phyloP scores from a whole-genome alignment of 2,888 invertebrate species.

The Lasioglossum malachurum region DNA sequence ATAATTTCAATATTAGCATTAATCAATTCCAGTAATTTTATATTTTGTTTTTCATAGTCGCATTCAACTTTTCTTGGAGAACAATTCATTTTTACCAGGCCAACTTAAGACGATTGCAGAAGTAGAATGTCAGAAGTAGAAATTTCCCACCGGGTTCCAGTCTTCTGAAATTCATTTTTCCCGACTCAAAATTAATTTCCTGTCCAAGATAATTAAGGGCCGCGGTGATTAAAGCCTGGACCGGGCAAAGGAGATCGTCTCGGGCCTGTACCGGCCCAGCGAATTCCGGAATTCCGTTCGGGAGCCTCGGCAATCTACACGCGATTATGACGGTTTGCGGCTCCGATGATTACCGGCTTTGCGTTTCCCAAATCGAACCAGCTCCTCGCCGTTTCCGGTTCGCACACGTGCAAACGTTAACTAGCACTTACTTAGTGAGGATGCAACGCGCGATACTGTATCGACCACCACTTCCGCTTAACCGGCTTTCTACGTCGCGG shows the following conservation, averaged over 20 bases:
- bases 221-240: background rate
- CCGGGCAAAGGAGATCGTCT: background rate
- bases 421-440: conserved; percentile 62
- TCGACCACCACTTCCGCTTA: conserved; percentile 56
- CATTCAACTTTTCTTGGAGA: no score
- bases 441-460: background rate
- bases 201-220: background rate
- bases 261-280: background rate
- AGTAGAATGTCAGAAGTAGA: no score
- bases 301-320: background rate
- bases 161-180: background rate
- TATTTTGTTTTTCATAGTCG: no score
- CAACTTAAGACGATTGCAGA: no score
- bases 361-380: background rate
- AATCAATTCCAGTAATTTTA: no score
- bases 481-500: conserved; percentile 49
- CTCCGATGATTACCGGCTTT: conserved; percentile 4
- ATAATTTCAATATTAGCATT: no score
- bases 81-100: no score
- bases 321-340: background rate
- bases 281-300: background rate
- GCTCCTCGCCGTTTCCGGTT: background rate
- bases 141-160: background rate
- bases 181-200: background rate
- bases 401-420: conserved; percentile 51